Evolutionary conservation across 2,797 vertebrate genomes (phyloP).

Genomic region (Perodicticus potto): DNA sequence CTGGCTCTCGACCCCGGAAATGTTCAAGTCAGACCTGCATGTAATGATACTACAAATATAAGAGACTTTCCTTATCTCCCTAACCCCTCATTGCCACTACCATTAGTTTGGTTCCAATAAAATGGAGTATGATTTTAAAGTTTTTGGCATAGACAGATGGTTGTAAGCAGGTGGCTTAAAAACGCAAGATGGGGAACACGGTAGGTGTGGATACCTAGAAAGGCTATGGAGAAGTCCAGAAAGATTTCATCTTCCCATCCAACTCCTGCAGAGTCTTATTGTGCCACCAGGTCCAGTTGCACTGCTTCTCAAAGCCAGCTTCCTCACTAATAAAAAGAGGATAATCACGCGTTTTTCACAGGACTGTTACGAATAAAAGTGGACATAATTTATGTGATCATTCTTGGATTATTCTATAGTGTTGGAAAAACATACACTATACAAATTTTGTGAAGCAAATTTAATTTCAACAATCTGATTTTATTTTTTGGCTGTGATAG

Average conservation of each 20-base stretch:
- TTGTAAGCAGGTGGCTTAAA: not conserved
- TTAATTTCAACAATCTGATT: not conserved
- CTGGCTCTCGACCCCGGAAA: not conserved
- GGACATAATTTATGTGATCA: not conserved
- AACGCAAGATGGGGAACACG: not conserved
- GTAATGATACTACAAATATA: not conserved
- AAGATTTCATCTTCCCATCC: not conserved
- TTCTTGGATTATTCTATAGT: not conserved
- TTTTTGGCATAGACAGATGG: not conserved
- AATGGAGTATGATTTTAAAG: not conserved
- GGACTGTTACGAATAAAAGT: not conserved
- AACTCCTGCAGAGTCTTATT: not conserved
- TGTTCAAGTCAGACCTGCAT: not conserved
- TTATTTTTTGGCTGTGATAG: not conserved
- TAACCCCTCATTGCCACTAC: too few species aligned
- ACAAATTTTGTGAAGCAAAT: not conserved
- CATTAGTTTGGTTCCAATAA: not conserved
- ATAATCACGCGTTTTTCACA: not conserved
- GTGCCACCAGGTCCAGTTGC: not conserved
- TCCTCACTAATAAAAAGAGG: not conserved
- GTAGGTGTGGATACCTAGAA: not conserved
- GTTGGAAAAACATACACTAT: not conserved
- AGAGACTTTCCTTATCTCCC: not conserved
- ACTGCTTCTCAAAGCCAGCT: not conserved
- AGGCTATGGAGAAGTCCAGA: not conserved